phyloP scores from a whole-genome alignment of 2,797 vertebrate species.

The Vipera latastei region DNA sequence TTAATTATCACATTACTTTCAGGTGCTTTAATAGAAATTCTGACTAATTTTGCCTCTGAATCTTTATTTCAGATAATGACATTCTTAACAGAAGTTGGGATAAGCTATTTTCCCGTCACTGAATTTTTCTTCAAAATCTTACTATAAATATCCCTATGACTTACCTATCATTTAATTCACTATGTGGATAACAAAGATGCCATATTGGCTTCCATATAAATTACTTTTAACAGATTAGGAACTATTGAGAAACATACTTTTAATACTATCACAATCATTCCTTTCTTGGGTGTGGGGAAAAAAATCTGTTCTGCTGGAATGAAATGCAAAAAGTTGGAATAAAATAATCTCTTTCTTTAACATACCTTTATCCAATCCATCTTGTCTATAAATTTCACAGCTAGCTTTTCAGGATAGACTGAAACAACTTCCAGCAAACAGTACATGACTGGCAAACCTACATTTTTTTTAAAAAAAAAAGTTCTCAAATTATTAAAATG shows the following conservation, averaged over 20 bases:
- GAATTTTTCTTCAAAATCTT: neutral
- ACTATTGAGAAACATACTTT: neutral
- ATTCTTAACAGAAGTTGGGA: neutral
- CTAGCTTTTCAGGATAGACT: slow-evolving; percentile 90
- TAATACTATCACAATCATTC: neutral
- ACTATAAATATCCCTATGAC: neutral
- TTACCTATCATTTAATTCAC: neutral
- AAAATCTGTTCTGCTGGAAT: neutral
- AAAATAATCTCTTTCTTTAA: neutral
- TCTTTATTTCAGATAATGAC: neutral
- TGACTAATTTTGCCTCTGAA: neutral
- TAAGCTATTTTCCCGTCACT: neutral
- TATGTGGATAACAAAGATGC: neutral
- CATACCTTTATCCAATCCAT: slow-evolving; percentile 97
- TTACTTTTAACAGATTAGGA: neutral
- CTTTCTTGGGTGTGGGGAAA: neutral
- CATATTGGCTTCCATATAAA: neutral
- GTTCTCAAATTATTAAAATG: neutral
- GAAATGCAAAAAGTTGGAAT: slow-evolving; percentile 7
- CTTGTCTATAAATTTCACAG: slow-evolving; percentile 85
- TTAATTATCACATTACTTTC: neutral
- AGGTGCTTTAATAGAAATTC: neutral
- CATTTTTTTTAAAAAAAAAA: slow-evolving; percentile 29
- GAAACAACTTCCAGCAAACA: slow-evolving; percentile 94
- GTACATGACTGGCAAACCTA: slow-evolving; percentile 97